A percentile compares a stretch with the other conserved stretches of the same genome.
phyloP scores from a whole-genome alignment of 2,888 invertebrate species.

The Archips xylosteana region DNA sequence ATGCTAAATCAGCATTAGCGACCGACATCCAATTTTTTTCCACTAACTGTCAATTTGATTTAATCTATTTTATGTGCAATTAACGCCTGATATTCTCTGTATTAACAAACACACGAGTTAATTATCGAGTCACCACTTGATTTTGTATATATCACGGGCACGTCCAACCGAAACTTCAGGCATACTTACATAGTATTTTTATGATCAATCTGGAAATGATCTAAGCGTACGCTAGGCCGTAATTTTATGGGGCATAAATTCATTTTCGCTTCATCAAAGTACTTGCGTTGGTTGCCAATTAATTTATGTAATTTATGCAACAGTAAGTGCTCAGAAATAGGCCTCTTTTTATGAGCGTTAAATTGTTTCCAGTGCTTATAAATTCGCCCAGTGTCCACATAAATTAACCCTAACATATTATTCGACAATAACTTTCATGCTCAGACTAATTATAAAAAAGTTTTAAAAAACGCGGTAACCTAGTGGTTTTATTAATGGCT shows the following conservation, averaged over 20 bases:
- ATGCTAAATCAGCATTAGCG: too few species aligned
- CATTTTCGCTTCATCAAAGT: conserved; percentile 56
- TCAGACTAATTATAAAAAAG: not conserved
- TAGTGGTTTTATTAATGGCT: too few species aligned
- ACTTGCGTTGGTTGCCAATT: conserved; percentile 57
- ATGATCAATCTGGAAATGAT: conserved; percentile 49
- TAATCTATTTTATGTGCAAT: too few species aligned
- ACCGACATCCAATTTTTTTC: too few species aligned
- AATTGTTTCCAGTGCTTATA: conserved; percentile 1
- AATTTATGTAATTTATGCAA: conserved; percentile 75
- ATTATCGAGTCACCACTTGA: not conserved
- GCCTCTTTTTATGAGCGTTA: conserved; percentile 1
- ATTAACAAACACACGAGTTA: not conserved
- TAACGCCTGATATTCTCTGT: too few species aligned
- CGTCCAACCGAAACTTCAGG: not conserved
- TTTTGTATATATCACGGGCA: not conserved
- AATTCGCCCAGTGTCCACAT: not conserved
- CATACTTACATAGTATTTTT: conserved; percentile 13
- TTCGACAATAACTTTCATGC: not conserved
- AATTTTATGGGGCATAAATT: conserved; percentile 71
- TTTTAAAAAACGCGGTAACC: too few species aligned
- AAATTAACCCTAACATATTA: not conserved
- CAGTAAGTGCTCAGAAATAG: conserved; percentile 21
- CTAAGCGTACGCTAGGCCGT: conserved; percentile 52
- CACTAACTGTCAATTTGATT: too few species aligned